Evolutionary conservation across 1,140 invertebrate species (phyloP).

Genomic region (Orchesella cincta): DNA sequence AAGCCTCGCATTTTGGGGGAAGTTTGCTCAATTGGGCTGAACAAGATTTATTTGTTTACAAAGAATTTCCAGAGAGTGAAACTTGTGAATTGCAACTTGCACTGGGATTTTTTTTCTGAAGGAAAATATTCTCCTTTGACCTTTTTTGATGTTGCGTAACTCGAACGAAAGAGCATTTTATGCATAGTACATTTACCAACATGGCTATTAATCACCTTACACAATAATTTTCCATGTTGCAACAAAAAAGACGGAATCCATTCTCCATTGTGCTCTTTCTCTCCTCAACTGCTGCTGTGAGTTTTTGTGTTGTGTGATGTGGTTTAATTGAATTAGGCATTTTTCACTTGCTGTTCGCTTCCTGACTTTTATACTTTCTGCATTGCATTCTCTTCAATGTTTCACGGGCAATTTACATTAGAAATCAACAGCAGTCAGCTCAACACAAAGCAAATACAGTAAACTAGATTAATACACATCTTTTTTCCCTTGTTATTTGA

Average conservation of each 20-base stretch:
- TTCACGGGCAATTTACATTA: conserved; percentile 20
- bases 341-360: conserved; percentile 14
- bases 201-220: conserved; percentile 13
- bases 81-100: not conserved
- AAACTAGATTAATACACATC: too few species aligned
- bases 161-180: not conserved
- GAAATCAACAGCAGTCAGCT: conserved; percentile 6
- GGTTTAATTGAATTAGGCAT: conserved; percentile 24
- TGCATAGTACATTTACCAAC: conserved; percentile 19
- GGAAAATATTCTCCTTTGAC: not conserved
- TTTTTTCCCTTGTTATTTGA: too few species aligned
- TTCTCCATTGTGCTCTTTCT: not conserved
- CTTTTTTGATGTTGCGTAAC: not conserved
- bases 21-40: conserved; percentile 27
- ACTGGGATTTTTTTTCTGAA: not conserved
- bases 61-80: not conserved
- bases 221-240: not conserved
- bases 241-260: not conserved
- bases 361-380: not conserved
- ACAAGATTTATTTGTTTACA: conserved; percentile 29
- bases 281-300: not conserved
- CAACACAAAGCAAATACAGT: not conserved
- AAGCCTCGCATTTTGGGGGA: too few species aligned
- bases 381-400: not conserved
- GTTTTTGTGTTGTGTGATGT: conserved; percentile 8